Evolutionary conservation across 2,113 vertebrate genomes (phyloP).

Genomic region (Ascaphus truei): DNA sequence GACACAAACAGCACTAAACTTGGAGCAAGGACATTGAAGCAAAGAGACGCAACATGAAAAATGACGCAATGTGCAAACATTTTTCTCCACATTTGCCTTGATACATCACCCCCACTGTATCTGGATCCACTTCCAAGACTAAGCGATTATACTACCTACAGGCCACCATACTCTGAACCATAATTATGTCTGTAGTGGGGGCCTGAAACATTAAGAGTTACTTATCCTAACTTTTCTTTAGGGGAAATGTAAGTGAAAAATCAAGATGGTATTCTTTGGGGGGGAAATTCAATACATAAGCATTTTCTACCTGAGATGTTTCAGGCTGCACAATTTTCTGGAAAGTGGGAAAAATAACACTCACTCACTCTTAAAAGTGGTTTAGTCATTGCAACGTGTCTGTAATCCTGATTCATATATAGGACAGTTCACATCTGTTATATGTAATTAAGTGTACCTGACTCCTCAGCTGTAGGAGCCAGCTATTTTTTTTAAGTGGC

Average conservation of each 20-base stretch:
- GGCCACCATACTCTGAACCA: not conserved
- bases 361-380: constrained; percentile 16
- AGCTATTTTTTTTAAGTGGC: not conserved
- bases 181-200: constrained; percentile 17
- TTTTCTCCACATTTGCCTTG: no score
- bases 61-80: no score
- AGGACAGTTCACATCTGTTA: constrained; percentile 22
- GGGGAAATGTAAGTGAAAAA: constrained; percentile 2
- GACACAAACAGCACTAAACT: no score
- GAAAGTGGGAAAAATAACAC: constrained; percentile 33
- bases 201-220: constrained; percentile 21
- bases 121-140: not conserved
- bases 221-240: constrained; percentile 21
- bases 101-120: no score
- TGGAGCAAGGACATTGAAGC: no score
- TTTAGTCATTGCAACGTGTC: constrained; percentile 31
- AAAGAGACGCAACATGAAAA: no score
- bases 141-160: not conserved
- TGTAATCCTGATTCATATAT: not conserved
- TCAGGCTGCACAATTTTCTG: constrained; percentile 29
- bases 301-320: constrained; percentile 29
- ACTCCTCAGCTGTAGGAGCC: not conserved
- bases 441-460: constrained; percentile 25
- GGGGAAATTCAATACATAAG: constrained; percentile 32
- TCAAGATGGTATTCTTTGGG: constrained; percentile 12